These are phyloP conservation scores for Sitophilus oryzae DNA, from an alignment of 1,140 invertebrate species.

Conservation along the genomic window DNA sequence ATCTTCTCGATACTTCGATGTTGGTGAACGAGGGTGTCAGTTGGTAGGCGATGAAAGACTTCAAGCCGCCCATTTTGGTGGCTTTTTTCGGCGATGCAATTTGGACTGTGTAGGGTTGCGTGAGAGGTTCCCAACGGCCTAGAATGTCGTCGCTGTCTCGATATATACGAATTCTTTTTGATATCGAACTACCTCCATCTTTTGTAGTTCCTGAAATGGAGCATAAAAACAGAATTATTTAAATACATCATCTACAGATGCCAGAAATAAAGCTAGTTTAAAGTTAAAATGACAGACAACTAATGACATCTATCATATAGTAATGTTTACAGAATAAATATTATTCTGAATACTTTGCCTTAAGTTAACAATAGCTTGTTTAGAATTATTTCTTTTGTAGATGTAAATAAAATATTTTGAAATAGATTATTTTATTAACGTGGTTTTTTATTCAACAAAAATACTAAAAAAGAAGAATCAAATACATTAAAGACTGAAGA, in stretches of 20 bases:
- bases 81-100: conserved; percentile 96
- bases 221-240: too few relatives aligned
- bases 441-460: too few relatives aligned
- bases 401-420: too few relatives aligned
- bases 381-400: too few relatives aligned
- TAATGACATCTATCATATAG: background rate
- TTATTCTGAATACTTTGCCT: background rate
- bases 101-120: conserved; percentile 71
- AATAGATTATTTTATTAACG: too few relatives aligned
- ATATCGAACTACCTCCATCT: background rate
- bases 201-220: conserved; percentile 13
- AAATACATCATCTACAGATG: too few relatives aligned
- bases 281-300: too few relatives aligned
- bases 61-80: conserved; percentile 93
- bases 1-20: conserved; percentile 90
- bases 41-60: conserved; percentile 96
- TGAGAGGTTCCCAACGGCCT: conserved; percentile 60
- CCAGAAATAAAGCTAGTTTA: too few relatives aligned
- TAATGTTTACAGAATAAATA: conserved; percentile 1
- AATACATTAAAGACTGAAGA: too few relatives aligned
- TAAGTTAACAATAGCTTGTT: background rate
- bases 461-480: too few relatives aligned
- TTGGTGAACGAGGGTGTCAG: conserved; percentile 92
- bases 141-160: conserved; percentile 31
- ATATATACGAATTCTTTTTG: conserved; percentile 27